Conservation (phyloP, 2,113 vertebrate species). For the Rhinichthys klamathensis region DNA sequence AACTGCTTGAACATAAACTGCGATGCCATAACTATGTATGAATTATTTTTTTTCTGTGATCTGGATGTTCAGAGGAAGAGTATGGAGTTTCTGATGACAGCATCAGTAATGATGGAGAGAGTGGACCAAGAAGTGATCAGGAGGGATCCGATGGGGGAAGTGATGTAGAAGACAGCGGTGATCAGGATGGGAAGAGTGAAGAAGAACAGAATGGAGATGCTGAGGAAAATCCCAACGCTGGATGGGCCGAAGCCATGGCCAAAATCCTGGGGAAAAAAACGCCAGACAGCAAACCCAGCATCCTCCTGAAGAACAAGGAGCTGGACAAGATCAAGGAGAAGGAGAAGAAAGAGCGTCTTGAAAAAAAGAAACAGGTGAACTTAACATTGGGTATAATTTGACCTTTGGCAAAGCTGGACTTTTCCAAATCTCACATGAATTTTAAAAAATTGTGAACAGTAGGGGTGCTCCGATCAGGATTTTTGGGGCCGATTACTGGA, state of each 20-base stretch:
- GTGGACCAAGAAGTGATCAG: constrained; percentile 3
- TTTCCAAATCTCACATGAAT: background rate
- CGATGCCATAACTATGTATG: background rate
- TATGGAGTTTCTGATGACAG: background rate
- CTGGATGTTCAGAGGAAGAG: constrained; percentile 39
- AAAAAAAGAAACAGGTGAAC: constrained; percentile 83
- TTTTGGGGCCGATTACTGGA: too few species aligned
- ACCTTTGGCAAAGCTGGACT: background rate
- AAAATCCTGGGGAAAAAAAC: constrained; percentile 87
- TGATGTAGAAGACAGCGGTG: background rate
- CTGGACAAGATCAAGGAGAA: constrained; percentile 82
- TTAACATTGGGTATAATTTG: too few species aligned
- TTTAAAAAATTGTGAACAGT: too few species aligned
- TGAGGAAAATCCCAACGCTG: constrained; percentile 68
- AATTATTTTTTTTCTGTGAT: background rate
- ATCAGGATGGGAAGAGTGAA: constrained; percentile 43
- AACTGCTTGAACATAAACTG: background rate
- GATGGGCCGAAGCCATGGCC: constrained; percentile 97
- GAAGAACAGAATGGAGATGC: constrained; percentile 23
- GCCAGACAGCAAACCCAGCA: constrained; percentile 74
- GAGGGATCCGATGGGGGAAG: background rate
- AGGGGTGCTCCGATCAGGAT: too few species aligned
- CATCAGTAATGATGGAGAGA: constrained; percentile 12
- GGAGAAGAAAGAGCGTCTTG: constrained; percentile 76
- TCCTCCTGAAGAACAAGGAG: constrained; percentile 86